A percentile compares a stretch with the other conserved stretches of the same genome.
Evolutionary conservation across 2,888 invertebrate species (phyloP).

Genomic region (Apotomis capreana): DNA sequence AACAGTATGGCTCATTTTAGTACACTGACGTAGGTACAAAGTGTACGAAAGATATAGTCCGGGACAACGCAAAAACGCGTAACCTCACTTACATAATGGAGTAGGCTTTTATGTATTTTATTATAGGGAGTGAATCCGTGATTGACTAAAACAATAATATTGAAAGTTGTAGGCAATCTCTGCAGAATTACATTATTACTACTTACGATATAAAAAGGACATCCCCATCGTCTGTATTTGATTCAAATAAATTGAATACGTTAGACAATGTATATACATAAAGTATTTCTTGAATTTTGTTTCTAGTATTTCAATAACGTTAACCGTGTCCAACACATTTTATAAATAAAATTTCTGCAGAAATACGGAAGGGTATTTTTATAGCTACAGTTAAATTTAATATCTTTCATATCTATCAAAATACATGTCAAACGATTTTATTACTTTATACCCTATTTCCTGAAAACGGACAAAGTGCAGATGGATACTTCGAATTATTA

Average conservation of each 20-base stretch:
- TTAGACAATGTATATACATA: too few relatives aligned
- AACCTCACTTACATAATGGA: background rate
- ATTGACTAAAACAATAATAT: too few relatives aligned
- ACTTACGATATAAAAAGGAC: too few relatives aligned
- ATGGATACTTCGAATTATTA: background rate
- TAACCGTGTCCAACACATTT: background rate
- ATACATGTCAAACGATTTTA: background rate
- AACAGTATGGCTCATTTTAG: background rate
- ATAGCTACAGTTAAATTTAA: background rate
- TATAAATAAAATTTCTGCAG: background rate
- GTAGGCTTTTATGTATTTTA: too few relatives aligned
- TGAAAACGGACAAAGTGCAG: background rate
- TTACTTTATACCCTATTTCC: background rate
- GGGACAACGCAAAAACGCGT: background rate
- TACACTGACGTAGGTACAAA: background rate
- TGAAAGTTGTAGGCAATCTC: too few relatives aligned
- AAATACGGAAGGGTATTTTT: background rate
- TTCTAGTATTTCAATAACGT: too few relatives aligned
- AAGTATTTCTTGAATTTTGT: too few relatives aligned
- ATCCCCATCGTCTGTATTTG: too few relatives aligned
- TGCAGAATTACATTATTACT: too few relatives aligned
- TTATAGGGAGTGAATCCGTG: too few relatives aligned
- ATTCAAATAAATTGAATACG: too few relatives aligned
- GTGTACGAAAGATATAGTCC: background rate
- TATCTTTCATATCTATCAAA: background rate